phyloP scores from a whole-genome alignment of 2,797 vertebrate species.

The Gallinago nigripennis region DNA sequence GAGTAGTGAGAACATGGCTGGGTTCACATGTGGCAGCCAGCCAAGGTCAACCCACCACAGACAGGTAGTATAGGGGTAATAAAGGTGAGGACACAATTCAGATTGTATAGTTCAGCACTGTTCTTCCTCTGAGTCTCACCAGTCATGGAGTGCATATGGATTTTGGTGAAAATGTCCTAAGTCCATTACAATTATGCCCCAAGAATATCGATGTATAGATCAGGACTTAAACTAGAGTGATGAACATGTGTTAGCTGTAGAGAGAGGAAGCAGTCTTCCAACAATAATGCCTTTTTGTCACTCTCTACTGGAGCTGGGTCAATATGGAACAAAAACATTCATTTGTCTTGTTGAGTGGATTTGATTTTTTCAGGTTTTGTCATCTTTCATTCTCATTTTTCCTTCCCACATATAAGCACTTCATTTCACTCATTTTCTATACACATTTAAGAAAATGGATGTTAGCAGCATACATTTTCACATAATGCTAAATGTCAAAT shows the following conservation, averaged over 20 bases:
- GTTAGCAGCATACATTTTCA: neutral
- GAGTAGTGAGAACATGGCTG: neutral
- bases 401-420: neutral
- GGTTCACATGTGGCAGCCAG: neutral
- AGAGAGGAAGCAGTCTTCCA: neutral
- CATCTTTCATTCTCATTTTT: neutral
- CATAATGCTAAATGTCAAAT: neutral
- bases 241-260: neutral
- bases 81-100: neutral
- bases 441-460: neutral
- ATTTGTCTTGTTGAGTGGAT: neutral
- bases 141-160: neutral
- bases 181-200: neutral
- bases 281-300: neutral
- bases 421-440: neutral
- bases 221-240: neutral
- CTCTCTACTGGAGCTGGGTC: neutral
- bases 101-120: neutral
- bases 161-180: neutral
- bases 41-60: neutral
- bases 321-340: neutral
- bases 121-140: neutral
- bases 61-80: neutral
- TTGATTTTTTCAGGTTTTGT: slow-evolving; percentile 8
- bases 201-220: neutral